Evolutionary conservation across 2,888 invertebrate species (phyloP).

Genomic region (Andricus quercusramuli): DNA sequence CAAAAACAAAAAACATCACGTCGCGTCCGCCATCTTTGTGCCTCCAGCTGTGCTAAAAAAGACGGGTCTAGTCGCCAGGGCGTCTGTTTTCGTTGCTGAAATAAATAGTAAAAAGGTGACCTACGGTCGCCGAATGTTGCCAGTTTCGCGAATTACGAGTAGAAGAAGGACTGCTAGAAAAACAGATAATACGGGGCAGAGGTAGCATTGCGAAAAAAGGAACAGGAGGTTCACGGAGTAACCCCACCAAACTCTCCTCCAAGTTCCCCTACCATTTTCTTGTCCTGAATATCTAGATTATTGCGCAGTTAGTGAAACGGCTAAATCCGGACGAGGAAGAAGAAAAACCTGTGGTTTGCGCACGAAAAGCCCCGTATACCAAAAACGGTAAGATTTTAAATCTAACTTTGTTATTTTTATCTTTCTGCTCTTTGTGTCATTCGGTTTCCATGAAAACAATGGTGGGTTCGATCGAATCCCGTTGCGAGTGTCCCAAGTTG

Average conservation of each 20-base stretch:
- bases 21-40: slow-evolving; percentile 39
- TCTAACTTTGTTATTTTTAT: neutral
- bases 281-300: slow-evolving; percentile 67
- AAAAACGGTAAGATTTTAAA: slow-evolving; percentile 12
- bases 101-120: slow-evolving; percentile 55
- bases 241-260: slow-evolving; percentile 53
- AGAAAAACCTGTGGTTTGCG: slow-evolving; percentile 42
- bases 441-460: slow-evolving; percentile 6
- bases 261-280: slow-evolving; percentile 55
- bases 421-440: neutral
- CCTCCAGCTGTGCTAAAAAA: slow-evolving; percentile 36
- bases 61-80: slow-evolving; percentile 14
- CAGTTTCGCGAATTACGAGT: slow-evolving; percentile 59
- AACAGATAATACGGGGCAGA: slow-evolving; percentile 57
- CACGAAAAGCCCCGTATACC: slow-evolving; percentile 40
- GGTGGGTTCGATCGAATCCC: slow-evolving; percentile 14
- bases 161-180: slow-evolving; percentile 63
- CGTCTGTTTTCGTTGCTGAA: slow-evolving; percentile 9
- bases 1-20: slow-evolving; percentile 38
- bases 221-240: slow-evolving; percentile 58
- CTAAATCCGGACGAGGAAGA: slow-evolving; percentile 44
- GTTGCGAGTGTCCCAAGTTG: neutral
- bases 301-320: slow-evolving; percentile 69
- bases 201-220: slow-evolving; percentile 64
- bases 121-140: slow-evolving; percentile 71